A percentile compares a stretch with the other conserved stretches of the same genome.
phyloP scores from a whole-genome alignment of 2,797 vertebrate species.

The Pantherophis vulpinus region DNA sequence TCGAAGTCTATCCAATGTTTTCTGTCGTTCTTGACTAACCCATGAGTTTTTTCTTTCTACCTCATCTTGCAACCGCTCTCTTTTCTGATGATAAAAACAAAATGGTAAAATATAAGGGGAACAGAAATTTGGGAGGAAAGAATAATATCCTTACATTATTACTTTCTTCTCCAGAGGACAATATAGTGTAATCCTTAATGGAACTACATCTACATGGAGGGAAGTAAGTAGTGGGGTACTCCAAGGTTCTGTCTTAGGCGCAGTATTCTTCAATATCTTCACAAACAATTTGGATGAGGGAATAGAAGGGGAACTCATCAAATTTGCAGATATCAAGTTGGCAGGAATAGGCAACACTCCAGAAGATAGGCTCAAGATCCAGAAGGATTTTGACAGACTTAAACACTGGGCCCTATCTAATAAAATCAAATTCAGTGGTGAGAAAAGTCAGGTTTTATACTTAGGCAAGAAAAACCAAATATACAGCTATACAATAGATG shows the following conservation, averaged over 20 bases:
- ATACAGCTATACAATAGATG: background rate
- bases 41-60: slow-evolving; percentile 82
- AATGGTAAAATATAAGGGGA: background rate
- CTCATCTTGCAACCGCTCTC: slow-evolving; percentile 80
- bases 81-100: slow-evolving; percentile 64
- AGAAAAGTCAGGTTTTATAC: background rate
- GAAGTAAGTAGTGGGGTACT: background rate
- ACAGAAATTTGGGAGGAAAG: background rate
- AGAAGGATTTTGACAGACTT: no score
- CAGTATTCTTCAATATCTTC: background rate
- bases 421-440: background rate
- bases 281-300: no score
- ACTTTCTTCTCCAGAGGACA: background rate
- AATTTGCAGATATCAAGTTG: no score
- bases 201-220: background rate
- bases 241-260: background rate
- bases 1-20: slow-evolving; percentile 90
- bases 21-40: slow-evolving; percentile 91
- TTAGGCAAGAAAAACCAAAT: background rate
- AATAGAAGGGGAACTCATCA: no score
- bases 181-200: background rate
- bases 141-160: background rate
- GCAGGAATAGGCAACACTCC: no score
- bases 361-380: background rate
- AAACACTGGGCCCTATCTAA: background rate